A percentile compares a stretch with the other conserved stretches of the same genome.
Evolutionary conservation across 2,888 invertebrate genomes (phyloP).

Genomic region (Molorchus minor): DNA sequence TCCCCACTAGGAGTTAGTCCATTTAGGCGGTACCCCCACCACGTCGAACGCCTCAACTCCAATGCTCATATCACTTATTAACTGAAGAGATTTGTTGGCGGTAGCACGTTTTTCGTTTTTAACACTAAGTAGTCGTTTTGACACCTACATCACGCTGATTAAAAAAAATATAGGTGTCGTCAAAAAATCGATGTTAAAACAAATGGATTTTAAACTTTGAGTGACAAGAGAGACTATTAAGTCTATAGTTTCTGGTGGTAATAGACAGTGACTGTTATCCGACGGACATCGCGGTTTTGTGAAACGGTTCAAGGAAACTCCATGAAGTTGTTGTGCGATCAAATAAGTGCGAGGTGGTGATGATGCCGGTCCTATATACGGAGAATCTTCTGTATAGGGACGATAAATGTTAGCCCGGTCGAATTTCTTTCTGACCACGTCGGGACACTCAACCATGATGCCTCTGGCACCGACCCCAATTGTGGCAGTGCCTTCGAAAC

Average conservation of each 20-base stretch:
- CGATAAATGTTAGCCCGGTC: conserved; percentile 34
- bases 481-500: conserved; percentile 90
- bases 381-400: conserved; percentile 14
- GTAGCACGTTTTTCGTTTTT: conserved; percentile 50
- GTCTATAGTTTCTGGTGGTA: conserved; percentile 26
- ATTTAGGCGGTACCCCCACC: conserved; percentile 50
- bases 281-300: conserved; percentile 12
- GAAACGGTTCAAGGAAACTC: neutral
- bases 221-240: neutral
- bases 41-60: conserved; percentile 35
- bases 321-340: conserved; percentile 21
- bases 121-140: conserved; percentile 21
- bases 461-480: conserved; percentile 90
- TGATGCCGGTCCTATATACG: conserved; percentile 12
- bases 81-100: conserved; percentile 59
- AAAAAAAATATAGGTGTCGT: conserved; percentile 6
- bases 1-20: conserved; percentile 46
- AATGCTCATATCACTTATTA: conserved; percentile 56
- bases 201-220: neutral
- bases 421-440: conserved; percentile 23
- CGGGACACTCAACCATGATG: conserved; percentile 76
- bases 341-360: conserved; percentile 16
- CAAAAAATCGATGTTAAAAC: neutral
- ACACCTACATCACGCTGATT: conserved; percentile 21
- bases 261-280: conserved; percentile 13